These are phyloP conservation scores for Dunckerocampus dactyliophorus DNA, from an alignment of 2,113 vertebrate genomes.

Conservation along the genomic window DNA sequence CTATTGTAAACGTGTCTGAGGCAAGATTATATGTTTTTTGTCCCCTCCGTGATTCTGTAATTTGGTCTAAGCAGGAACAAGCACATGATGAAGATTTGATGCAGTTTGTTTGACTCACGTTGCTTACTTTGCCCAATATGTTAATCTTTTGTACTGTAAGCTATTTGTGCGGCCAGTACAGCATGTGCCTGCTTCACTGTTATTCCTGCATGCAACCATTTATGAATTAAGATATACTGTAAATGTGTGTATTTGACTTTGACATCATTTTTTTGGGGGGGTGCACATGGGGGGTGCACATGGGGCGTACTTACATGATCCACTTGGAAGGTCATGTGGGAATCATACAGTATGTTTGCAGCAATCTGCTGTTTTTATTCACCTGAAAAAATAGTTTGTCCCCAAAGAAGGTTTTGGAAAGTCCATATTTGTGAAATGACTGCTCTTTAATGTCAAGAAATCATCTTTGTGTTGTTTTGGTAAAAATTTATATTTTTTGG, in stretches of 20 bases:
- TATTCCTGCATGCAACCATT: conserved; percentile 13
- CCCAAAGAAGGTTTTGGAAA: background rate
- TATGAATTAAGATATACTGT: background rate
- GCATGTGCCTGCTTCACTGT: background rate
- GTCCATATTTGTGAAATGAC: conserved; percentile 6
- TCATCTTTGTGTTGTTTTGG: background rate
- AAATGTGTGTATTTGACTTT: conserved; percentile 1
- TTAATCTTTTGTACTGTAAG: conserved; percentile 12
- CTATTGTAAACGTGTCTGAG: conserved; percentile 16
- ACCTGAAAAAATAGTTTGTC: background rate
- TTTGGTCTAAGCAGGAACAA: conserved; percentile 15
- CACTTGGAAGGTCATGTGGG: conserved; percentile 32
- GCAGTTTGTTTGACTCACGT: conserved; percentile 31
- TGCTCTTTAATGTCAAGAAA: background rate
- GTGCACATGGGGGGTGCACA: conserved; percentile 32
- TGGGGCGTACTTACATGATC: conserved; percentile 38
- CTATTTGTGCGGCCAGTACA: conserved; percentile 12
- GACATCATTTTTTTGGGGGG: conserved; percentile 7
- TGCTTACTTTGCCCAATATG: conserved; percentile 15
- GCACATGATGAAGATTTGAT: conserved; percentile 48
- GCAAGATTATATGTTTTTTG: conserved; percentile 32
- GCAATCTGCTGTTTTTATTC: conserved; percentile 22
- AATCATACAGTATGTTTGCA: conserved; percentile 32
- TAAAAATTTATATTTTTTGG: background rate
- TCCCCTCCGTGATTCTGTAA: conserved; percentile 20